Conservation (phyloP, 1,140 invertebrate genomes). For the Drosophila pruinosa region DNA sequence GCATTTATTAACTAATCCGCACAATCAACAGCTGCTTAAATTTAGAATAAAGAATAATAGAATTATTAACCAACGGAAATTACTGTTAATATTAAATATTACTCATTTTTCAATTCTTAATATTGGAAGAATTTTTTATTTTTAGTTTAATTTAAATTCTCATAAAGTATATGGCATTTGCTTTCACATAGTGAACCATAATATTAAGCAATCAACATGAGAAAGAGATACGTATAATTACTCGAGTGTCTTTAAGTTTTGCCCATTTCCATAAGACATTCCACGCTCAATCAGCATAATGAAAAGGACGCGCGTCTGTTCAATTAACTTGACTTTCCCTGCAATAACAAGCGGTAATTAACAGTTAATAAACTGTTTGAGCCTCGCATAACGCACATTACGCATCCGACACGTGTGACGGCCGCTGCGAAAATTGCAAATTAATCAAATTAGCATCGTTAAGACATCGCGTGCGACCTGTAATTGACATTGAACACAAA, state of each 20-base stretch:
- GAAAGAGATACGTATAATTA: not conserved
- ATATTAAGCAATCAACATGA: not conserved
- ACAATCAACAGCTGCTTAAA: not conserved
- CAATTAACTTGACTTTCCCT: conserved; percentile 59
- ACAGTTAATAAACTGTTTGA: conserved; percentile 73
- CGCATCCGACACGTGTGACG: conserved; percentile 65
- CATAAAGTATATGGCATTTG: not conserved
- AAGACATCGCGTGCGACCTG: conserved; percentile 41
- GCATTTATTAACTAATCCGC: not conserved
- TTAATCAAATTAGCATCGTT: conserved; percentile 79
- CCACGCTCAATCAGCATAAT: conserved; percentile 65
- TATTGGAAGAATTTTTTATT: too few relatives aligned
- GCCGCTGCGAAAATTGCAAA: conserved; percentile 51
- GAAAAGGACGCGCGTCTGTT: conserved; percentile 48
- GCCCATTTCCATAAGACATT: not conserved
- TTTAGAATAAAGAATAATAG: too few relatives aligned
- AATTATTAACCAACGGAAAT: too few relatives aligned
- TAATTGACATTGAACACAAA: conserved; percentile 26
- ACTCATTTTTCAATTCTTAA: too few relatives aligned
- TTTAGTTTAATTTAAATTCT: too few relatives aligned
- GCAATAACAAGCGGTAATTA: conserved; percentile 75
- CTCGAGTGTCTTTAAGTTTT: not conserved
- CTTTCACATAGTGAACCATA: not conserved
- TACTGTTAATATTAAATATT: too few relatives aligned
- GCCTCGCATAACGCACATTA: conserved; percentile 47